Base-by-base conservation (phyloP, 2,113 vertebrate genomes). In the Pangasianodon gigas region DNA sequence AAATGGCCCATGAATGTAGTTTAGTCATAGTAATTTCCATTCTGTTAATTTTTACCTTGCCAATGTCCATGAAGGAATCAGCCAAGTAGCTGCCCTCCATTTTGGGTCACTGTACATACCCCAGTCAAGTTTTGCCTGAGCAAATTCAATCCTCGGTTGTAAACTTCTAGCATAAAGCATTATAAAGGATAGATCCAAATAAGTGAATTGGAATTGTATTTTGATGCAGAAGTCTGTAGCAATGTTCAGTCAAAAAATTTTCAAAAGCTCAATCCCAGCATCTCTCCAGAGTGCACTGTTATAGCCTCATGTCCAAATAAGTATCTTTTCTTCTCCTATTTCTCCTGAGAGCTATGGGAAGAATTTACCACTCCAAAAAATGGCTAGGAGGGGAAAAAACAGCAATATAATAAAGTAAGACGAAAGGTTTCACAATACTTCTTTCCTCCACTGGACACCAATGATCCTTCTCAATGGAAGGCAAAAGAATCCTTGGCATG, bases 161-260 rank as follows among this genome's bases (percentile, higher is more conserved):
- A 91, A 91, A 85, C 92, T 92, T 91, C 90, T 65, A 83, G 89
- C 89, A 93, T 93, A 93, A 93, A 95, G 93, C 92, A 93, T 92
- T 92, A 92, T 54, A 60, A 44, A 75, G 26, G 81, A 37, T 48
- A n/a, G 4, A 74, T 89, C n/a, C 32, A 71, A 69, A 84, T 18
- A 51, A 77, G 48, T 32, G 8, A 86, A 88, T 88, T 79, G 82
- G 81, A 84, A 62, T 62, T 54, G 37, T 83, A 54, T 91, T 58
- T 89, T 92, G 60, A 85, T 90, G 74, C 90, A 89, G 89, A 56
- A 91, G 87, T 88, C 89, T 86, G 83, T 46, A 90, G 89, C 83
- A 89, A 85, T 62, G 90, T 92, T 94, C 90, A 93, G 93, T 95
- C 92, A 87, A 74, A 90, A 90, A 37, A 37, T 86, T 71, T 79